Percentiles rank a stretch among this genome's conserved stretches.
These are phyloP conservation scores for Cryptophagus acutangulus DNA, from an alignment of 2,888 invertebrate genomes.

Conservation along the genomic window DNA sequence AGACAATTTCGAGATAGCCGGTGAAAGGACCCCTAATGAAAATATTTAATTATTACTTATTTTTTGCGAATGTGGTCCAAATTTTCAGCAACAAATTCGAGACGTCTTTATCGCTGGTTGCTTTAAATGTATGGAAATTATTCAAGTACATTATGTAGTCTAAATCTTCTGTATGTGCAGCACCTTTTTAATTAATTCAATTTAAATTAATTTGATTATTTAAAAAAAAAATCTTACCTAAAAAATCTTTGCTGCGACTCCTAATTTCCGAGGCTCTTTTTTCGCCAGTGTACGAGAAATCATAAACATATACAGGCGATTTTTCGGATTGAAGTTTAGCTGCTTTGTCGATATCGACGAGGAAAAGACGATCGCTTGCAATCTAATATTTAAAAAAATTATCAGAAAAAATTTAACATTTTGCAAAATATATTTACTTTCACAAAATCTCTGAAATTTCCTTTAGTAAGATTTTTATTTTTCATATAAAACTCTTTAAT, in stretches of 20 bases:
- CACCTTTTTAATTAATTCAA: too few species aligned
- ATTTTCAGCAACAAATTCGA: not conserved
- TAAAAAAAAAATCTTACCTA: too few species aligned
- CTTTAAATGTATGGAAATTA: not conserved
- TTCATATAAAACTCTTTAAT: conserved; percentile 42
- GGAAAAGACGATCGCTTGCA: conserved; percentile 63
- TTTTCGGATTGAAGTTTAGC: conserved; percentile 56
- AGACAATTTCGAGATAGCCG: too few species aligned
- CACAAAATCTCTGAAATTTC: conserved; percentile 22
- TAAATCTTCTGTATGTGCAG: not conserved
- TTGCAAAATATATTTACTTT: too few species aligned
- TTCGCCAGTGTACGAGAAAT: conserved; percentile 59
- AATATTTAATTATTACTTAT: too few species aligned
- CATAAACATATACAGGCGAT: conserved; percentile 56
- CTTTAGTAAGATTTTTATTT: conserved; percentile 32
- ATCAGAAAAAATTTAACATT: too few species aligned
- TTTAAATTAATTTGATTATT: too few species aligned
- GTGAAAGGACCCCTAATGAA: too few species aligned
- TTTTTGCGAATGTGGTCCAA: not conserved
- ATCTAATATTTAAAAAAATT: too few species aligned
- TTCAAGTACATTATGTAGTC: not conserved
- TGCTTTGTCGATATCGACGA: conserved; percentile 56
- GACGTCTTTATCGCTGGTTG: not conserved
- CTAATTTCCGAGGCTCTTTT: conserved; percentile 55
- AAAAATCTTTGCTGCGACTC: not conserved